Base-by-base conservation (phyloP, 2,797 vertebrate genomes). In the Tinamus major region DNA sequence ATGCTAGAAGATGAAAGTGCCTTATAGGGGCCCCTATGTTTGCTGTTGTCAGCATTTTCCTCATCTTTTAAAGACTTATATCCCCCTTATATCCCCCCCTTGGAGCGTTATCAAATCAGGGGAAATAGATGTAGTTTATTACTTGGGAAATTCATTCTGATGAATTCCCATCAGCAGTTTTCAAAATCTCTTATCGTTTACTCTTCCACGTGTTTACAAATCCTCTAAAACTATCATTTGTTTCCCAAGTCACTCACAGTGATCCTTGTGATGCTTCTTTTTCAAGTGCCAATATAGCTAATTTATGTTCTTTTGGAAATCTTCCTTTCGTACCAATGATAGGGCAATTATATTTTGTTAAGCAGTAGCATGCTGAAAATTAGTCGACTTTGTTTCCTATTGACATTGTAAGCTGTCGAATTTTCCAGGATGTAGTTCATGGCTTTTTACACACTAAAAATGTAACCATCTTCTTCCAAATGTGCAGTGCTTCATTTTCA, bases 111-210 rank as follows among this genome's bases (percentile, higher is more conserved):
- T 95, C 55, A 90, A 95, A 93, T 86, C 48, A 79, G 15, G 61
- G 65, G 20, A 49, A 94, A 92, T 96, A 94, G 78, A 95, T 67
- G 29, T 27, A 85, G 83, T 87, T 96, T 95, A 59, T 85, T 94
- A 95, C 19, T 78, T 56, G 70, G 33, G 9, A 78, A 59, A n/a
- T 96, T 84, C 20, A 90, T 95, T 93, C 77, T 87, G 74, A 96
- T 93, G 29, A 95, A 95, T 94, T 95, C 87, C 80, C 59, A 86
- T 89, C 87, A 97, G 89, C 89, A 95, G 48, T 93, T 95, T 96
- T 93, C 69, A 92, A 83, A 96, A 94, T 20, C 41, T 92, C 91
- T 94, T 95, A 96, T 95, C 92, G 92, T 96, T 97, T 97, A 87
- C 59, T 86, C 70, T 96, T 95, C 83, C 71, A 92, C 95, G 88